phyloP scores from a whole-genome alignment of 2,113 vertebrate genomes.

The Uria lomvia region DNA sequence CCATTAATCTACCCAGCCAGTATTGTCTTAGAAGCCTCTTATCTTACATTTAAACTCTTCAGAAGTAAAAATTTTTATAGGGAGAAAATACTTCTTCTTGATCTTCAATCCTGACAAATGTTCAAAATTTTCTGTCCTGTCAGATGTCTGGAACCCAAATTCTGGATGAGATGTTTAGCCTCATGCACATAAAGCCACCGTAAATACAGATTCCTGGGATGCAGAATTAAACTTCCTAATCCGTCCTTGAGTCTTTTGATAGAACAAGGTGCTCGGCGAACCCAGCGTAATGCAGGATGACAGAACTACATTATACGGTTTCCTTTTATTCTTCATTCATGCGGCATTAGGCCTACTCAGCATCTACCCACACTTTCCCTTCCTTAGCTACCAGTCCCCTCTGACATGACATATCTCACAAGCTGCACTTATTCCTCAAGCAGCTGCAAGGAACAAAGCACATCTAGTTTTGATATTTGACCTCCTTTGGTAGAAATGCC shows the following conservation, averaged over 20 bases:
- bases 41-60: background rate
- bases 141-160: background rate
- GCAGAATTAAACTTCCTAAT: conserved; percentile 3
- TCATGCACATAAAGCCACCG: background rate
- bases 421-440: background rate
- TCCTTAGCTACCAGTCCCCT: background rate
- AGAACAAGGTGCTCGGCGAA: background rate
- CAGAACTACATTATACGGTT: background rate
- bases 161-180: background rate
- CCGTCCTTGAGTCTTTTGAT: background rate
- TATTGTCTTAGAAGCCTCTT: background rate
- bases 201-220: conserved; percentile 6
- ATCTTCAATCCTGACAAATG: background rate
- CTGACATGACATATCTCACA: background rate
- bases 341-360: background rate
- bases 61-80: background rate
- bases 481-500: background rate
- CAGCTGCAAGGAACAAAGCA: background rate
- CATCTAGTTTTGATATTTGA: background rate
- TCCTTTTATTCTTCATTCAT: background rate
- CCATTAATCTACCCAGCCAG: background rate
- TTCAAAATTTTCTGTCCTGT: background rate
- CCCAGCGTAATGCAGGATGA: background rate
- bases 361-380: background rate
- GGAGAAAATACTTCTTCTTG: background rate